phyloP scores from a whole-genome alignment of 2,797 vertebrate species.

The Borostomias antarcticus region DNA sequence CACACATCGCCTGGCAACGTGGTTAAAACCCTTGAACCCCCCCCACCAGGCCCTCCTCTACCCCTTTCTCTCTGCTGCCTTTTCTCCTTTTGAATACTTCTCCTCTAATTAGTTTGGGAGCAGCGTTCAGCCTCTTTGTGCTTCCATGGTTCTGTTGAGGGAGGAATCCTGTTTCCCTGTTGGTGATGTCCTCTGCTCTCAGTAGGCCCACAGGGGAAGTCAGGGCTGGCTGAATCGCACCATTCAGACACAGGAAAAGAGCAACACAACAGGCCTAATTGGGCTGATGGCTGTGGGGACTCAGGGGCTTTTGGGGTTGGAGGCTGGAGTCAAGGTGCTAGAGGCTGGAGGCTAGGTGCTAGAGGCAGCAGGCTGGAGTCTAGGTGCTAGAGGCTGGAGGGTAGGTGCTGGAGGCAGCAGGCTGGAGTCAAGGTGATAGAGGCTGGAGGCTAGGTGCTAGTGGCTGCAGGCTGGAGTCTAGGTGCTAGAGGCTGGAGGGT shows the following conservation, averaged over 20 bases:
- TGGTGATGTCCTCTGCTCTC: slow-evolving; percentile 18
- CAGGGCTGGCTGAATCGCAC: background rate
- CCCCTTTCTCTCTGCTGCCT: slow-evolving; percentile 7
- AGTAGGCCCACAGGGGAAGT: slow-evolving; percentile 31
- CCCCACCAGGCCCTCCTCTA: background rate
- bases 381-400: background rate
- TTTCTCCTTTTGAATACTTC: slow-evolving; percentile 26
- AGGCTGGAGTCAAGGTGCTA: slow-evolving; percentile 10
- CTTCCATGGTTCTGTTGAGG: slow-evolving; percentile 39
- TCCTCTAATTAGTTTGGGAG: slow-evolving; percentile 42
- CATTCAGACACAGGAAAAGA: slow-evolving; percentile 24
- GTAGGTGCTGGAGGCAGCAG: background rate
- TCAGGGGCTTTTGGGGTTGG: too few species aligned
- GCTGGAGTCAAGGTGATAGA: background rate
- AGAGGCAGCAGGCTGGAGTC: background rate
- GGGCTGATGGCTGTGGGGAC: too few species aligned
- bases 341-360: too few species aligned
- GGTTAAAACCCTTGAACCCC: slow-evolving; percentile 20
- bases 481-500: background rate
- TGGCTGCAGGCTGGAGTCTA: background rate
- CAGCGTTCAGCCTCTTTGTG: slow-evolving; percentile 41
- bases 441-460: background rate
- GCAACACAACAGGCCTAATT: slow-evolving; percentile 43
- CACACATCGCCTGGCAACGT: slow-evolving; percentile 44
- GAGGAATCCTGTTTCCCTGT: slow-evolving; percentile 22